Percentiles rank a stretch among this genome's conserved stretches.
These are phyloP conservation scores for Loris lydekkerianus DNA, from an alignment of 2,797 vertebrate genomes.

Conservation along the genomic window DNA sequence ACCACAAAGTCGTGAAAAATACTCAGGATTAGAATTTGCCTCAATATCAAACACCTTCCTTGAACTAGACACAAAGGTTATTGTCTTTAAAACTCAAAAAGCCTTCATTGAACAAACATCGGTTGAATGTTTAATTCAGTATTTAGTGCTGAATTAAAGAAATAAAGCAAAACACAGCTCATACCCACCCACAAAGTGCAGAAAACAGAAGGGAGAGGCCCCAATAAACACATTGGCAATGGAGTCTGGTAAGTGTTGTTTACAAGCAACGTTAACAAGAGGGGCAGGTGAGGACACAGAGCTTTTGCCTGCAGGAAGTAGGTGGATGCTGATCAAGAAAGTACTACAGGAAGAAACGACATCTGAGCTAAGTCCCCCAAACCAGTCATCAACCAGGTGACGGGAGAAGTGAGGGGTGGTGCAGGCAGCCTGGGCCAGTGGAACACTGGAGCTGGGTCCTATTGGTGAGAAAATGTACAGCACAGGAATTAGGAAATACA, in stretches of 20 bases:
- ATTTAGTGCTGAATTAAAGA: background rate
- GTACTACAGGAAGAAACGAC: background rate
- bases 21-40: background rate
- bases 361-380: background rate
- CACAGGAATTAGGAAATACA: background rate
- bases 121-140: background rate
- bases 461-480: background rate
- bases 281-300: background rate
- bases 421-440: too few species aligned
- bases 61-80: background rate
- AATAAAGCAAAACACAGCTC: background rate
- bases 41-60: background rate
- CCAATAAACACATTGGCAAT: background rate
- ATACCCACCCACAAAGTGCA: background rate
- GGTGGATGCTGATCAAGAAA: background rate
- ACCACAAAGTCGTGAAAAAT: background rate
- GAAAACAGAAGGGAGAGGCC: background rate
- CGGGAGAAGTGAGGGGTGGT: background rate
- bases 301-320: background rate
- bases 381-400: background rate
- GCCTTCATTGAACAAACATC: background rate
- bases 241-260: background rate
- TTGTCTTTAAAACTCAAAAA: background rate
- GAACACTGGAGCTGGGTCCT: too few species aligned
- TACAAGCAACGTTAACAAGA: background rate